Evolutionary conservation across 2,888 invertebrate genomes (phyloP), one percentile per base, ranked within the genome.

Genomic region (Clitarchus hookeri): DNA sequence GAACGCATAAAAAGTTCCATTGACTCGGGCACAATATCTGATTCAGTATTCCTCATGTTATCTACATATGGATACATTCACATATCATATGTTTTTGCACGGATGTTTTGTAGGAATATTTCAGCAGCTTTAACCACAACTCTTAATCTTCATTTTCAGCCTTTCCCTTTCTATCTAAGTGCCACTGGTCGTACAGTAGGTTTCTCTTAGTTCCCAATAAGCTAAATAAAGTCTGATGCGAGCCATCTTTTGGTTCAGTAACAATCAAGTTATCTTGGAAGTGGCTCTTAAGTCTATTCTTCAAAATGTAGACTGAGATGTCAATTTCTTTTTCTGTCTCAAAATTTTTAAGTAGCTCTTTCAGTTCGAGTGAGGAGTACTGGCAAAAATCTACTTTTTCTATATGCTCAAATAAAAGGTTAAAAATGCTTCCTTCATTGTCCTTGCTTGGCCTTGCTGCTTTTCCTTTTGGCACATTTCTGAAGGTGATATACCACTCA

Each of bases 31-130:
- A 16, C n/a, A 79, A n/a, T 79, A 79, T 79, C 79, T 79, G 79
- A 79, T 26, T 27, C 79, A n/a, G n/a, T 79, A 23, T 79, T 79
- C 23, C n/a, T n/a, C 79, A 79, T 79, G 3, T 79, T 8, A 6
- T 79, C 48, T 48, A 48, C 25, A 26, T 13, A 79, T n/a, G 79
- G 79, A 9, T 79, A 79, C 23, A 0, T 8, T 79, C 3, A 79
- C 25, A n/a, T 79, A 23, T 79, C 79, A 79, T n/a, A 79, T n/a
- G n/a, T 79, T 23, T 79, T 25, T 78, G n/a, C 78, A 78, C 78
- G 78, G 19, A 79, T 79, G 79, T 79, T n/a, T 27, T 79, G 79
- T 79, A 6, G 79, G 79, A 79, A n/a, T 79, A 79, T 79, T 79
- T 79, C 23, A n/a, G 79, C 79, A 79, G n/a, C 13, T 79, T 79